phyloP scores from a whole-genome alignment of 2,888 invertebrate genomes.

The Zaprionus obscuricornis region DNA sequence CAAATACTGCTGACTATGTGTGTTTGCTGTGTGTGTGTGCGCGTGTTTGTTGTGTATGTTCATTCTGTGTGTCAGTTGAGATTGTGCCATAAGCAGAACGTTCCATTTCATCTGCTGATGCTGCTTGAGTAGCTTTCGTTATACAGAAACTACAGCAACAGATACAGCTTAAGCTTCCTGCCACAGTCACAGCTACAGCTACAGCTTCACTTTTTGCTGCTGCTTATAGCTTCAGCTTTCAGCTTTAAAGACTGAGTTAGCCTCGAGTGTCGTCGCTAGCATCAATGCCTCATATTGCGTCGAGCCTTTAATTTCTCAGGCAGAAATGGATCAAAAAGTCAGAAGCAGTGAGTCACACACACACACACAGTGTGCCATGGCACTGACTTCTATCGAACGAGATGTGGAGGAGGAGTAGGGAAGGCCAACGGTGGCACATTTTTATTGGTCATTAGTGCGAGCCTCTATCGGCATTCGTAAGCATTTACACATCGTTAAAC shows the following conservation, averaged over 20 bases:
- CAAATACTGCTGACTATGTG: constrained; percentile 39
- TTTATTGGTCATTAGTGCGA: constrained; percentile 75
- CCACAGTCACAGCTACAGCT: no score
- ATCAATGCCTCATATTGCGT: constrained; percentile 38
- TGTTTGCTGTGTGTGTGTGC: constrained; percentile 13
- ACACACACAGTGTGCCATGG: no score
- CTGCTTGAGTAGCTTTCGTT: constrained; percentile 9
- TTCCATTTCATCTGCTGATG: constrained; percentile 19
- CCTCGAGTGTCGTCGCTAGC: no score
- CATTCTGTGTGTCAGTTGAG: constrained; percentile 15
- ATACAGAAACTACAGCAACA: no score
- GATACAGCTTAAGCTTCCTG: no score
- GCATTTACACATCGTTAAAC: constrained; percentile 79
- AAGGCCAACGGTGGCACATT: constrained; percentile 55
- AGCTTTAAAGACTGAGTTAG: constrained; percentile 35
- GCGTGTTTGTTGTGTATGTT: neutral
- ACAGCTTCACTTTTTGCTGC: no score
- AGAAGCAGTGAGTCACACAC: constrained; percentile 17
- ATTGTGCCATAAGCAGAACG: constrained; percentile 31
- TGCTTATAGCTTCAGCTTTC: no score
- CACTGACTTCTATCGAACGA: no score
- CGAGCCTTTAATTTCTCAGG: constrained; percentile 55
- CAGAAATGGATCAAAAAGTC: constrained; percentile 74
- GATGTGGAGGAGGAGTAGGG: neutral
- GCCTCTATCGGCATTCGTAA: constrained; percentile 76